Base-by-base conservation (phyloP, 2,888 invertebrate species). In the Polylopha cassiicola region DNA sequence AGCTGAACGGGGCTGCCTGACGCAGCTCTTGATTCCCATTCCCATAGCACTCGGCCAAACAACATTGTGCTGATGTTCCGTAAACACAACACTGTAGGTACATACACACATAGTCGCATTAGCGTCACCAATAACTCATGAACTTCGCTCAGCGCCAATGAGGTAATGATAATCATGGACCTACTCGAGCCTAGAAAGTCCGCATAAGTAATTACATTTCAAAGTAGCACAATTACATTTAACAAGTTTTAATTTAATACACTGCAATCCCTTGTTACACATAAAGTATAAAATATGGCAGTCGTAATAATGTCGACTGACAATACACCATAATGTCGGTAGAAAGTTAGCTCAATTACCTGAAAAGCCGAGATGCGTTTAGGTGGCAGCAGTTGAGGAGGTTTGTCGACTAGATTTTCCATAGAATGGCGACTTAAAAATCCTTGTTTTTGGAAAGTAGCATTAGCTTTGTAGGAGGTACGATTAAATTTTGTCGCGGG, bases 321-420 rank as follows among this genome's bases (percentile, higher is more conserved):
- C 60, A 64, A 60, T 58, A 64, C 53, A 61, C 59, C 58, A 59
- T 58, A 55, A 57, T 57, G 59, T 60, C 51, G 45, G 59, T 78
- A 78, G 77, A 77, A 77, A 78, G 76, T 58, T 29, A 46, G 49
- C 51, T 46, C 61, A 71, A 67, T 80, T 84, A 88, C 88, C 88
- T 88, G 87, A 64, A 84, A 82, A 53, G 75, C 80, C 58, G 86
- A 79, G 60, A 79, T 72, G 61, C 87, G 81, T 79, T 87, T 86
- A 59, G 82, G 81, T 48, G 81, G 75, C 50, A 82, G 65, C 58
- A 86, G 68, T 58, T 86, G 81, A 46, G 84, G 87, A 44, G 78
- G 72, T 58, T 84, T 79, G 53, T 88, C 88, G 51, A 79, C 88
- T 48, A 92, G 78, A 71, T 91, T 91, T 66, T 92, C 92, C 90